Conservation (phyloP, 2,888 invertebrate species). For the Melanostoma mellinum region DNA sequence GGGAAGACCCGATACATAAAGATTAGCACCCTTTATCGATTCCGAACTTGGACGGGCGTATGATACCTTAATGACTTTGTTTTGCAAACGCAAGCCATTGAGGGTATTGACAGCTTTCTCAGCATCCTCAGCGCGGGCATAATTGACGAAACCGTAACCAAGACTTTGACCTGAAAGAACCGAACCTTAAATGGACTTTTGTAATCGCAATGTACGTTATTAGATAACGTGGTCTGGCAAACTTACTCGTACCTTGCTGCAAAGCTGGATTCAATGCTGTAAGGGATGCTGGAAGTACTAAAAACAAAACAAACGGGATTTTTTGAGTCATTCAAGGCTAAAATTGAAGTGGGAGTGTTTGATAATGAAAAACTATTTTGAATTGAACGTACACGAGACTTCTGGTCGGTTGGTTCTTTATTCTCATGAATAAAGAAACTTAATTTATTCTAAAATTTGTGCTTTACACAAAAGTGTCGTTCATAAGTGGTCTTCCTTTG, state of each 20-base stretch:
- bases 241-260: slow-evolving; percentile 79
- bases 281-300: slow-evolving; percentile 81
- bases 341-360: not conserved
- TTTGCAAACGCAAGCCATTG: slow-evolving; percentile 98
- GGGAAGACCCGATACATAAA: slow-evolving; percentile 98
- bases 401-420: too few species aligned
- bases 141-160: slow-evolving; percentile 99
- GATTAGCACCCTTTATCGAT: slow-evolving; percentile 98
- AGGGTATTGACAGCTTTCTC: slow-evolving; percentile 99
- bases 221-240: slow-evolving; percentile 28
- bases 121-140: slow-evolving; percentile 98
- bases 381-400: too few species aligned
- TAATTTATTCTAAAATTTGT: too few species aligned
- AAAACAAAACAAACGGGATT: slow-evolving; percentile 52
- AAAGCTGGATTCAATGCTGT: slow-evolving; percentile 81
- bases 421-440: too few species aligned
- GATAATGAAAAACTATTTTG: too few species aligned
- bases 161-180: slow-evolving; percentile 93
- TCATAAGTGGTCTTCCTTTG: too few species aligned
- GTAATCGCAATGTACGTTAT: slow-evolving; percentile 10
- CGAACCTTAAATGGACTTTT: slow-evolving; percentile 49
- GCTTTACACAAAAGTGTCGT: too few species aligned
- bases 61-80: slow-evolving; percentile 99
- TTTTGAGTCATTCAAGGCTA: not conserved
- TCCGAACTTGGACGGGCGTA: slow-evolving; percentile 98